Evolutionary conservation across 2,888 invertebrate species (phyloP).

Genomic region (Saturnia pavonia): DNA sequence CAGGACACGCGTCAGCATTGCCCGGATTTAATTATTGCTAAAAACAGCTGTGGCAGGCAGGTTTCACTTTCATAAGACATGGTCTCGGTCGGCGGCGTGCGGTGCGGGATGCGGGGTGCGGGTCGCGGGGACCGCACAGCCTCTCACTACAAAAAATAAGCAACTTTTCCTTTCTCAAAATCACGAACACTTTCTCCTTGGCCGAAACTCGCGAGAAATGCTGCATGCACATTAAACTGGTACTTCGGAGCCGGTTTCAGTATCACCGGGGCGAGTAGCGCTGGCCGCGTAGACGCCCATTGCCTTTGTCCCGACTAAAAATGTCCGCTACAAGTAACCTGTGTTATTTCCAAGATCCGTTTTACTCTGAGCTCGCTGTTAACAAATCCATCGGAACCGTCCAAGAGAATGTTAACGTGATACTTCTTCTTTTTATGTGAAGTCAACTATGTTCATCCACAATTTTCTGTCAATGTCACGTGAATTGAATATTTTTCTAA

Average conservation of each 20-base stretch:
- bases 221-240: constrained; percentile 36
- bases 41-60: constrained; percentile 35
- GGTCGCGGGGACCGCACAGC: constrained; percentile 51
- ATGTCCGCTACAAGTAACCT: not conserved
- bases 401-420: no score
- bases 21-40: constrained; percentile 2
- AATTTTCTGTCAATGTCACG: no score
- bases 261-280: not conserved
- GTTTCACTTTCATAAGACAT: constrained; percentile 67
- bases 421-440: no score
- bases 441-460: no score
- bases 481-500: no score
- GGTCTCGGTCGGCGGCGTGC: constrained; percentile 30
- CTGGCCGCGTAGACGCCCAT: not conserved
- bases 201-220: constrained; percentile 62
- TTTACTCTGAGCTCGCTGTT: not conserved
- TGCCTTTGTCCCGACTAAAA: not conserved
- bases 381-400: not conserved
- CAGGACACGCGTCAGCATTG: not conserved
- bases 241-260: constrained; percentile 21
- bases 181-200: constrained; percentile 75
- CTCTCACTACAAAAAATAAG: constrained; percentile 71
- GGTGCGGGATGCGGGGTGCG: constrained; percentile 23
- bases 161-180: constrained; percentile 80
- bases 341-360: no score